Percentiles rank a stretch among this genome's conserved stretches.
phyloP scores from a whole-genome alignment of 2,113 vertebrate genomes.

The Chascanopsetta lugubris region DNA sequence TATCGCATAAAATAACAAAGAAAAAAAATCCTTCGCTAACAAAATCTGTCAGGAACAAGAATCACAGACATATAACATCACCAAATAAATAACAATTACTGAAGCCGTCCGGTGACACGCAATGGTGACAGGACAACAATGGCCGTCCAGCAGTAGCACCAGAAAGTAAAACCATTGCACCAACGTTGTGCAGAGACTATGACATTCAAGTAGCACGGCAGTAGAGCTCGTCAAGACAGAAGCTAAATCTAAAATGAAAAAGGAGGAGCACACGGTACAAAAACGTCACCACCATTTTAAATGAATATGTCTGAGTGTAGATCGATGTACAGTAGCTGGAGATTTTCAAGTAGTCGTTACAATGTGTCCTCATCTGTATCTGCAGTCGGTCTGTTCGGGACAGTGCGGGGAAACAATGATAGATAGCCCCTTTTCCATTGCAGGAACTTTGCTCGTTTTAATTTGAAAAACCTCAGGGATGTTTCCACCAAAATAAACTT shows the following conservation, averaged over 20 bases:
- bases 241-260: slow-evolving; percentile 28
- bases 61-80: slow-evolving; percentile 21
- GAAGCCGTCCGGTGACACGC: slow-evolving; percentile 34
- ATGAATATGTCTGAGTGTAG: slow-evolving; percentile 45
- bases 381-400: slow-evolving; percentile 42
- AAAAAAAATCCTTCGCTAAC: slow-evolving; percentile 33
- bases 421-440: too few relatives aligned
- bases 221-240: slow-evolving; percentile 42
- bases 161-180: slow-evolving; percentile 58
- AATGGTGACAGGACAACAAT: slow-evolving; percentile 40
- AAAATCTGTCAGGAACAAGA: slow-evolving; percentile 27
- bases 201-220: slow-evolving; percentile 68
- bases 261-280: slow-evolving; percentile 44
- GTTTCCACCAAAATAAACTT: too few relatives aligned
- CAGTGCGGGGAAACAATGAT: slow-evolving; percentile 42
- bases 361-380: slow-evolving; percentile 47
- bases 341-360: slow-evolving; percentile 67
- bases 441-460: too few relatives aligned
- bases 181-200: slow-evolving; percentile 59
- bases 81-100: slow-evolving; percentile 27
- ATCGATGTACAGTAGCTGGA: slow-evolving; percentile 61
- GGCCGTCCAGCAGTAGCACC: slow-evolving; percentile 57
- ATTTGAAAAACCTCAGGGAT: too few relatives aligned
- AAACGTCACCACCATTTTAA: slow-evolving; percentile 47
- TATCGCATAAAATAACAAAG: slow-evolving; percentile 50